These are phyloP conservation scores for Nannoperca australis DNA, from an alignment of 2,797 vertebrate species.

Conservation along the genomic window DNA sequence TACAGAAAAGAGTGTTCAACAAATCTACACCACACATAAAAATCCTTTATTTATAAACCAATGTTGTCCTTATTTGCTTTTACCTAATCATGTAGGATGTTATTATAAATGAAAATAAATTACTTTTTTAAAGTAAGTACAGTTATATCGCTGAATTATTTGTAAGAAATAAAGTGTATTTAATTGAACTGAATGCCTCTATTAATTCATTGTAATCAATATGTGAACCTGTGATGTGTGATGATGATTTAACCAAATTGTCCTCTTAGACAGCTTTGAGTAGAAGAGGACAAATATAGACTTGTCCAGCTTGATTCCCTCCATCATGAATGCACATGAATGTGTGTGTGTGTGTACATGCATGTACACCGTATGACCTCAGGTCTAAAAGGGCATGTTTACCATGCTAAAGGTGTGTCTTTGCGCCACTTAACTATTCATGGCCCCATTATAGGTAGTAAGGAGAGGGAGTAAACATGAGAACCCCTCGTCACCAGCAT, in stretches of 20 bases:
- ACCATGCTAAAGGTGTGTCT: slow-evolving; percentile 40
- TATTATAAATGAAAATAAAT: neutral
- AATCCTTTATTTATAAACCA: neutral
- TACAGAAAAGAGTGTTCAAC: neutral
- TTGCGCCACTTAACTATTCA: slow-evolving; percentile 55
- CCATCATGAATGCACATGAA: no score
- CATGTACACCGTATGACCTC: slow-evolving; percentile 1
- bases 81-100: neutral
- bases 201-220: neutral
- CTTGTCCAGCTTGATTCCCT: neutral
- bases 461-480: slow-evolving; percentile 42
- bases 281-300: neutral
- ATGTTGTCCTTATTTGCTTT: neutral
- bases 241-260: neutral
- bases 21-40: neutral
- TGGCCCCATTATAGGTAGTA: slow-evolving; percentile 47
- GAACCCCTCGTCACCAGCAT: slow-evolving; percentile 22
- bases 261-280: neutral
- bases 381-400: slow-evolving; percentile 33
- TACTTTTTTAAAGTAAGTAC: neutral
- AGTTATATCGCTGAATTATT: neutral
- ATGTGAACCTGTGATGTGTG: neutral
- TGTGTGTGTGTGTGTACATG: neutral
- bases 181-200: neutral
- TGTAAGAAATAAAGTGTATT: neutral